Percentiles rank a stretch among this genome's conserved stretches.
These are phyloP conservation scores for Atta cephalotes DNA, from an alignment of 1,140 invertebrate species.

Conservation along the genomic window DNA sequence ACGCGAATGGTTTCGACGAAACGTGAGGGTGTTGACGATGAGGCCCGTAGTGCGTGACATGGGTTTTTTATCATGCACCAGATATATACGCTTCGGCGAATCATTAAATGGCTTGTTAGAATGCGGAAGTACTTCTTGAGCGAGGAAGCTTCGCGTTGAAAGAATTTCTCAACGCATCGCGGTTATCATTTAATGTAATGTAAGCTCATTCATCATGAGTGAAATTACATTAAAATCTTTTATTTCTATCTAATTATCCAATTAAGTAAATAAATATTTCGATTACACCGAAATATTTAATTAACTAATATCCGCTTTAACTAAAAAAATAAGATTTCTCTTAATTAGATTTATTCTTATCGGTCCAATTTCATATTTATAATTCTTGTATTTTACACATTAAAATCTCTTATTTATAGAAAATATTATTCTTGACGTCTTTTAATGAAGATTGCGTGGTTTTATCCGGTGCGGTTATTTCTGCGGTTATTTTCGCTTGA, in stretches of 20 bases:
- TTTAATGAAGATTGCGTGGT: not conserved
- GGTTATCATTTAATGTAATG: not conserved
- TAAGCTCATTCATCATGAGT: too few species aligned
- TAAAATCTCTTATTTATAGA: not conserved
- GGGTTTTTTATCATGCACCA: conserved; percentile 2
- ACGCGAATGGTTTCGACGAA: conserved; percentile 14
- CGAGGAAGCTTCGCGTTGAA: not conserved
- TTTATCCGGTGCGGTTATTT: not conserved
- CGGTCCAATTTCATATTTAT: too few species aligned
- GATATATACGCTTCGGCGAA: not conserved
- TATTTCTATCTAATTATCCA: too few species aligned
- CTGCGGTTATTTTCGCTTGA: too few species aligned
- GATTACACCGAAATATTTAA: too few species aligned
- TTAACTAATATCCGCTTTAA: too few species aligned
- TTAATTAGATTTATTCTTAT: too few species aligned
- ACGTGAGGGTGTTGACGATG: conserved; percentile 44
- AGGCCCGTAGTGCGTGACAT: conserved; percentile 17
- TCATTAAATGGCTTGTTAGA: conserved; percentile 33
- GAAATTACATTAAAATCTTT: not conserved
- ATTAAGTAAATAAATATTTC: too few species aligned
- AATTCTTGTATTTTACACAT: too few species aligned
- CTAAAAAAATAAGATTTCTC: too few species aligned
- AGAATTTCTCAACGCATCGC: conserved; percentile 15
- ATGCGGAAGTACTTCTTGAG: conserved; percentile 33
- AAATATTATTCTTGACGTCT: not conserved